Conservation (phyloP, 1,140 invertebrate species). For the Drosophila azteca region DNA sequence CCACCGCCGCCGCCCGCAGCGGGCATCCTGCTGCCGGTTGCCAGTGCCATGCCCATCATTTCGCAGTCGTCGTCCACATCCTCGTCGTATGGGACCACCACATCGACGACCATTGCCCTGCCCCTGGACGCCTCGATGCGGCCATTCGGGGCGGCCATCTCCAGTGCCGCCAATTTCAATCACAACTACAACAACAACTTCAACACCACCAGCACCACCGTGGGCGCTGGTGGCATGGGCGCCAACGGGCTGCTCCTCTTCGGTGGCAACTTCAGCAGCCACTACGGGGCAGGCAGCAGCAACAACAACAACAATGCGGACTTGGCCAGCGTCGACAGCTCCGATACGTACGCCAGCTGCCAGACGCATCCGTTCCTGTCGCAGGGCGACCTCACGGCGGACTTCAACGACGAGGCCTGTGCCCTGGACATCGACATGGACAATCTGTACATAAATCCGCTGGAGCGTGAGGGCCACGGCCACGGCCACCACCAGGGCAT, state of each 20-base stretch:
- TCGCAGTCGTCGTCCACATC: conserved; percentile 79
- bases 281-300: conserved; percentile 64
- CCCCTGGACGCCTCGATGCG: conserved; percentile 71
- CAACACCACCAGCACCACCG: conserved; percentile 73
- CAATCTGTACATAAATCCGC: conserved; percentile 96
- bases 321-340: conserved; percentile 91
- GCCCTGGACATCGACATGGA: conserved; percentile 86
- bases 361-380: conserved; percentile 96
- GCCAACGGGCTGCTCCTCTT: conserved; percentile 56
- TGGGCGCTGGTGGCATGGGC: conserved; percentile 39
- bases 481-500: conserved; percentile 52
- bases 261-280: conserved; percentile 63
- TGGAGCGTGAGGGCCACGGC: conserved; percentile 86
- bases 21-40: conserved; percentile 38
- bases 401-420: conserved; percentile 85
- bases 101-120: conserved; percentile 77
- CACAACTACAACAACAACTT: conserved; percentile 85
- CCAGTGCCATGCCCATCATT: conserved; percentile 51
- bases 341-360: conserved; percentile 97
- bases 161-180: conserved; percentile 72
- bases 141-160: conserved; percentile 53
- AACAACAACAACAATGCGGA: conserved; percentile 86
- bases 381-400: conserved; percentile 90
- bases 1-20: conserved; percentile 31
- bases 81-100: conserved; percentile 80